Evolutionary conservation across 2,113 vertebrate species (phyloP).

Genomic region (Spilogale gracilis): DNA sequence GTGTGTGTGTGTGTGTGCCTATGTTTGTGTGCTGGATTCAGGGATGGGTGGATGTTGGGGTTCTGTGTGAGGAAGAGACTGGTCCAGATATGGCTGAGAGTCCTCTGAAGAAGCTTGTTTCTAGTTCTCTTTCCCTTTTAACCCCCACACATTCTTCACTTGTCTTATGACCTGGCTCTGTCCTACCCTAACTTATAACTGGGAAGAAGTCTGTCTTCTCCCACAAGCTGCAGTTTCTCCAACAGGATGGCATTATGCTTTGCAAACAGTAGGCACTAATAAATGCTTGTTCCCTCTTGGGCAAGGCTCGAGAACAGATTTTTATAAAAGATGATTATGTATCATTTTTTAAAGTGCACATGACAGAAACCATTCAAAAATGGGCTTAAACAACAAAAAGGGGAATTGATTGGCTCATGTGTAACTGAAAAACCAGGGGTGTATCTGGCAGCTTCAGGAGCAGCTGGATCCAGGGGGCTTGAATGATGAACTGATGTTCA

Average conservation of each 20-base stretch:
- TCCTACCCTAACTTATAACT: not conserved
- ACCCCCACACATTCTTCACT: not conserved
- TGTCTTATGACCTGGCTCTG: not conserved
- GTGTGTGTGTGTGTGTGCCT: not conserved
- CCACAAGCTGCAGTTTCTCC: not conserved
- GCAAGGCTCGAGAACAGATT: not conserved
- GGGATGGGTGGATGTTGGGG: not conserved
- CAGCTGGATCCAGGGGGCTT: not conserved
- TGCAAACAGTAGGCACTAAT: not conserved
- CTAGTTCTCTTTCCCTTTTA: not conserved
- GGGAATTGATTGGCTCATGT: not conserved
- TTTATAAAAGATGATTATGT: not conserved
- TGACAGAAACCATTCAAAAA: conserved; percentile 8
- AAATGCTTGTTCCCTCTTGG: not conserved
- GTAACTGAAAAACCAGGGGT: not conserved
- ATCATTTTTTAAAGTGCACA: conserved; percentile 45
- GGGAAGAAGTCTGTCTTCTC: not conserved
- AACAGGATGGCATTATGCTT: not conserved
- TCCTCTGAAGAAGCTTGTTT: not conserved
- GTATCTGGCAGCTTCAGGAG: conserved; percentile 1
- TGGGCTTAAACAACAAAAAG: not conserved
- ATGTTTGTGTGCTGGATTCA: not conserved
- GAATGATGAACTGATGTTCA: not conserved
- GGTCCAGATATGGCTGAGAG: not conserved
- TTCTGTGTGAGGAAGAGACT: not conserved